Evolutionary conservation across 1,140 invertebrate species (phyloP).

Genomic region (Cyclargus thomasi): DNA sequence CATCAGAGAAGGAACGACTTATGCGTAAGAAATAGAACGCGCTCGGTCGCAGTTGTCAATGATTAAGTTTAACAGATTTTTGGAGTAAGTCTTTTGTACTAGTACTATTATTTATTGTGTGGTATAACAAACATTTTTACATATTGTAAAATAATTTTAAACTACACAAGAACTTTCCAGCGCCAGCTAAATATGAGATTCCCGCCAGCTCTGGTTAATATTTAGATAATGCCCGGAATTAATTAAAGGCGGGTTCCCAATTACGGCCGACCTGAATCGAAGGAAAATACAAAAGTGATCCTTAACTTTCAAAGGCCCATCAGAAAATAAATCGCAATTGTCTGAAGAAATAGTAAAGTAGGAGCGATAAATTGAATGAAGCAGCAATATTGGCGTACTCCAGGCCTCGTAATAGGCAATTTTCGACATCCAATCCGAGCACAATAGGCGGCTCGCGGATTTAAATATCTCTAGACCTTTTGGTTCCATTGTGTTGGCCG

Average conservation of each 20-base stretch:
- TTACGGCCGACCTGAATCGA: not conserved
- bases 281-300: constrained; percentile 11
- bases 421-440: constrained; percentile 58
- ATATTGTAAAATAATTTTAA: not conserved
- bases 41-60: too few species aligned
- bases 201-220: not conserved
- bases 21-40: too few species aligned
- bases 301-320: constrained; percentile 23
- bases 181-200: not conserved
- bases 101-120: too few species aligned
- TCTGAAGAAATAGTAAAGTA: constrained; percentile 57
- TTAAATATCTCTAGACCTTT: constrained; percentile 51
- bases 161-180: not conserved
- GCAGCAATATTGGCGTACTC: constrained; percentile 56
- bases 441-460: constrained; percentile 49
- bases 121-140: too few species aligned
- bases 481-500: constrained; percentile 21
- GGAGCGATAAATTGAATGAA: constrained; percentile 61
- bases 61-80: too few species aligned
- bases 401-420: constrained; percentile 62
- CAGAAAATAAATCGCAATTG: constrained; percentile 41
- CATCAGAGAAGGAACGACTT: too few species aligned
- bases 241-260: constrained; percentile 4
- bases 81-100: too few species aligned
- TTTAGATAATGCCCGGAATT: constrained; percentile 3